Percentiles rank a stretch among this genome's conserved stretches.
Evolutionary conservation across 2,888 invertebrate genomes (phyloP).

Genomic region (Cryptophagus acutangulus): DNA sequence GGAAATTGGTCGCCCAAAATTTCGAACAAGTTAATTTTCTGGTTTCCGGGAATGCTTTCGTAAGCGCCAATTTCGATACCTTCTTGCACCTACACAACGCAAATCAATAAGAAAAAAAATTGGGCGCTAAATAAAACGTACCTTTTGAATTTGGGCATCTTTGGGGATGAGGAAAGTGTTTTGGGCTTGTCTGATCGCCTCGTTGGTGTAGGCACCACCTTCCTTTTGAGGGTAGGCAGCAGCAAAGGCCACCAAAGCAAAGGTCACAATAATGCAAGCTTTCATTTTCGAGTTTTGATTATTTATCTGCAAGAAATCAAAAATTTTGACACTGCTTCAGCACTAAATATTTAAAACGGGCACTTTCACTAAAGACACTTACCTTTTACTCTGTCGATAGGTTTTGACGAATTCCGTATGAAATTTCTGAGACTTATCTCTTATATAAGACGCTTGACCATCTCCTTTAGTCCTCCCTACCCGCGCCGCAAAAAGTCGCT

Average conservation of each 20-base stretch:
- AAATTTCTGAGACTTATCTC: conserved; percentile 21
- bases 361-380: conserved; percentile 13
- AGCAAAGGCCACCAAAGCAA: conserved; percentile 51
- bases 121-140: conserved; percentile 37
- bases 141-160: conserved; percentile 82
- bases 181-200: conserved; percentile 83
- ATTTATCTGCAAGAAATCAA: neutral
- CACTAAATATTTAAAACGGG: neutral
- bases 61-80: conserved; percentile 82
- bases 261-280: conserved; percentile 40
- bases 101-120: conserved; percentile 9
- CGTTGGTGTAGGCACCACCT: conserved; percentile 77
- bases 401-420: conserved; percentile 20
- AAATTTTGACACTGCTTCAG: neutral
- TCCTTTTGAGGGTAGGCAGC: conserved; percentile 67
- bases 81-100: conserved; percentile 63
- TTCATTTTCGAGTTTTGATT: conserved; percentile 35
- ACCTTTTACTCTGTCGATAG: conserved; percentile 21
- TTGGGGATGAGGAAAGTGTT: conserved; percentile 79
- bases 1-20: conserved; percentile 83
- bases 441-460: conserved; percentile 22
- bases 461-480: conserved; percentile 12
- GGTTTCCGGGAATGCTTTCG: conserved; percentile 80
- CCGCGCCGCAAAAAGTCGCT: too few species aligned
- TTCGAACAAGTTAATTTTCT: conserved; percentile 77